Base-by-base conservation (phyloP, 2,113 vertebrate genomes). In the Dermatemys mawii region DNA sequence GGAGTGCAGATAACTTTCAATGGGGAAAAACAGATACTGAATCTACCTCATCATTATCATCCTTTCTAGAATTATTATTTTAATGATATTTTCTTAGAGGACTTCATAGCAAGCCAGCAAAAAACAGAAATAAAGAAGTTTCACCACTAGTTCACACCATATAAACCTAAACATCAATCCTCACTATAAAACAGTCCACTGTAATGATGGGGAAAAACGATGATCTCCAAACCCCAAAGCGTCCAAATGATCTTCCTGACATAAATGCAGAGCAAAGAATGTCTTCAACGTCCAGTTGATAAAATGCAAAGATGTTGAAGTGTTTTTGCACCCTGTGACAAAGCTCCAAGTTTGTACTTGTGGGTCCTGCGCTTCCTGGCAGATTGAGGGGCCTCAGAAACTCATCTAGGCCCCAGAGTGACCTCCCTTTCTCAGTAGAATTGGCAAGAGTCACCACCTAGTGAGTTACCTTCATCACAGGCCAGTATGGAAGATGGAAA, bases 261-360 rank as follows among this genome's bases (percentile, higher is more conserved):
- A 4, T 83, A 88, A 92, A 32, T 16, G 51, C 55, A 86, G 41
- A 2, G 11, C 67, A 93, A 86, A 92, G 76, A 95, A 90, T 57
- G 49, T 75, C 38, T 93, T 95, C 76, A 60, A 93, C 91, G 19
- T 89, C 94, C 19, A 19, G 91, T 53, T 96, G 73, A 73, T 67
- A 87, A 91, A 93, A 86, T 80, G 53, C 78, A 84, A 80, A 95
- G 49, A 53, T 92, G 90, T 84, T 95, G 87, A 93, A 92, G 73
- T 89, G 38, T 82, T 79, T 46, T 16, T 90, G 44, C n/a, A n/a
- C n/a, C n/a, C n/a, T n/a, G n/a, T n/a, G n/a, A n/a, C n/a, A n/a
- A n/a, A n/a, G n/a, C n/a, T n/a, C n/a, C n/a, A n/a, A n/a, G n/a
- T n/a, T n/a, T n/a, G n/a, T n/a, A n/a, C n/a, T n/a, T n/a, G n/a